Percentiles rank a stretch among this genome's conserved stretches.
Evolutionary conservation across 2,113 vertebrate genomes (phyloP).

Genomic region (Rhea pennata): DNA sequence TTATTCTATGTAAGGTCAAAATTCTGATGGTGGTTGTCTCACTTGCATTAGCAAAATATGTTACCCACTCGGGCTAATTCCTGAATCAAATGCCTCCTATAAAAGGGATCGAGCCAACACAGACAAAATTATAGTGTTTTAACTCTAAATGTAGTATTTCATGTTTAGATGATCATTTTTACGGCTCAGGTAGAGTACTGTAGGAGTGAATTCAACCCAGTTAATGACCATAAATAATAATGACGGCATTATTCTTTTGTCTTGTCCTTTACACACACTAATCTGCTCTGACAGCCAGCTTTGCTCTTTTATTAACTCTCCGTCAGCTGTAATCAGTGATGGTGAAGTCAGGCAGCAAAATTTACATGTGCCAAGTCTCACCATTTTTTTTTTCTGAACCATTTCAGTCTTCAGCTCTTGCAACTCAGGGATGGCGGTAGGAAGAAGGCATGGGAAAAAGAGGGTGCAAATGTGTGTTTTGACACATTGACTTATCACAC

Average conservation of each 20-base stretch:
- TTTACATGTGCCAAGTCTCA: constrained; percentile 78
- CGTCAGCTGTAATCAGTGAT: constrained; percentile 89
- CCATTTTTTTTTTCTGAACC: not conserved
- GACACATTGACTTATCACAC: not conserved
- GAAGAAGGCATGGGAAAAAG: not conserved
- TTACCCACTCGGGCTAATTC: not conserved
- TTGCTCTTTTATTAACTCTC: constrained; percentile 94
- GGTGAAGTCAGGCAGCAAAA: constrained; percentile 92
- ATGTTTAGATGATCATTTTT: constrained; percentile 66
- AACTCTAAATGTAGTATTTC: constrained; percentile 44
- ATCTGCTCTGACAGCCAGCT: constrained; percentile 93
- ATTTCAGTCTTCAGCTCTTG: constrained; percentile 28
- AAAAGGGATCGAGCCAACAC: not conserved
- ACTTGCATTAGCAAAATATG: not conserved
- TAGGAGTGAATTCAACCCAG: constrained; percentile 82
- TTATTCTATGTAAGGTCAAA: not conserved
- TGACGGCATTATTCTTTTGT: constrained; percentile 86
- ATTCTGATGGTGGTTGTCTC: not conserved
- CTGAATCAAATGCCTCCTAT: not conserved
- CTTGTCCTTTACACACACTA: constrained; percentile 87
- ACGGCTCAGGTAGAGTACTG: constrained; percentile 77
- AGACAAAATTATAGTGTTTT: constrained; percentile 2
- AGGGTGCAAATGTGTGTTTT: not conserved
- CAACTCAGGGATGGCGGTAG: not conserved
- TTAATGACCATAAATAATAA: constrained; percentile 91